Conservation (phyloP, 2,888 invertebrate genomes). For the Augochlorella aurata region DNA sequence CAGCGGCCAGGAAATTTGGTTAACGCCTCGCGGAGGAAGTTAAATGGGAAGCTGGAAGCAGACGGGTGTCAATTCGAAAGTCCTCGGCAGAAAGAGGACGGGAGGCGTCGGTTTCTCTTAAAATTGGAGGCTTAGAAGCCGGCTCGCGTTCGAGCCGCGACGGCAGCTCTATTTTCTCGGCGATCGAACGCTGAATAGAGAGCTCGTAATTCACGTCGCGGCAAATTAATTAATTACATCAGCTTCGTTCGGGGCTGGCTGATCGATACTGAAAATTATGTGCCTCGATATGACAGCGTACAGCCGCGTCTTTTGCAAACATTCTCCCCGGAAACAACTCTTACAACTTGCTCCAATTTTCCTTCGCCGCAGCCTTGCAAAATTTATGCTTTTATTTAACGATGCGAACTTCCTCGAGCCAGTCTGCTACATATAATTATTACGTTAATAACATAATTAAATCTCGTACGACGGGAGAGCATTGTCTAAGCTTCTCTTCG, state of each 20-base stretch:
- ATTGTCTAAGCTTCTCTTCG: too few relatives aligned
- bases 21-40: not conserved
- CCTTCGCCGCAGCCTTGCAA: not conserved
- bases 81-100: not conserved
- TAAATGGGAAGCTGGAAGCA: not conserved
- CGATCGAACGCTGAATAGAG: slow-evolving; percentile 54
- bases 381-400: too few relatives aligned
- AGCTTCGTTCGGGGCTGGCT: slow-evolving; percentile 43
- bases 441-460: not conserved
- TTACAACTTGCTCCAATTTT: not conserved
- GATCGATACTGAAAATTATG: slow-evolving; percentile 62
- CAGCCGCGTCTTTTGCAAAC: slow-evolving; percentile 1
- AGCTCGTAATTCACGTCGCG: slow-evolving; percentile 56
- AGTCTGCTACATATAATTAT: not conserved
- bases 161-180: slow-evolving; percentile 49
- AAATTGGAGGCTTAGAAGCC: slow-evolving; percentile 39
- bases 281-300: slow-evolving; percentile 36
- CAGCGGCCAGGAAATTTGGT: not conserved
- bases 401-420: too few relatives aligned
- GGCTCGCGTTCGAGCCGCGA: slow-evolving; percentile 14
- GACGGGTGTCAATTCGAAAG: not conserved
- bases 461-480: too few relatives aligned
- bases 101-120: slow-evolving; percentile 10
- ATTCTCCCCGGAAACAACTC: not conserved
- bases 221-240: slow-evolving; percentile 66